These are phyloP conservation scores for Agapostemon virescens DNA, from an alignment of 2,888 invertebrate species.

Conservation along the genomic window DNA sequence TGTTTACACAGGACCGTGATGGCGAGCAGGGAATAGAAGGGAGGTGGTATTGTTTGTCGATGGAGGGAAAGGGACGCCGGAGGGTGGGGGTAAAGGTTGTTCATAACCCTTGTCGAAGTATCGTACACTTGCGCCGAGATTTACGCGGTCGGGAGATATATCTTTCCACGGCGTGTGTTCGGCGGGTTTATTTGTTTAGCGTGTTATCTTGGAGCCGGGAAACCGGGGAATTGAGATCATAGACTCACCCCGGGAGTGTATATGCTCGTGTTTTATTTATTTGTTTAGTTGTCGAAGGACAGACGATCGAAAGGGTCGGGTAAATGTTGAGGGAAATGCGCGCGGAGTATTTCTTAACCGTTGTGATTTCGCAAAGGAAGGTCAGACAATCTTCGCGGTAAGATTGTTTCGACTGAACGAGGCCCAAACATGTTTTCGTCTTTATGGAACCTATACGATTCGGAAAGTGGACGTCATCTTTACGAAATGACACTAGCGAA, in stretches of 20 bases:
- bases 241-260: not conserved
- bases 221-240: not conserved
- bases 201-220: not conserved
- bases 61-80: too few species aligned
- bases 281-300: not conserved
- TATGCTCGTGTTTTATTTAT: not conserved
- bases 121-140: not conserved
- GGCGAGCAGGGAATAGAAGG: too few species aligned
- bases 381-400: not conserved
- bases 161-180: not conserved
- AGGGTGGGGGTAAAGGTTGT: not conserved
- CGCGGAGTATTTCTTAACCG: not conserved
- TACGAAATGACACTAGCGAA: too few species aligned
- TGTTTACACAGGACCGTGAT: not conserved
- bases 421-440: too few species aligned
- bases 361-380: not conserved
- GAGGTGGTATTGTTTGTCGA: not conserved
- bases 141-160: not conserved
- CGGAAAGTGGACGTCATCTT: too few species aligned
- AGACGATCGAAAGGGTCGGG: not conserved
- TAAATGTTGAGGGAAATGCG: not conserved
- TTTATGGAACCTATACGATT: too few species aligned
- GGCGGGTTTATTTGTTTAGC: not conserved
- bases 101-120: conserved; percentile 7
- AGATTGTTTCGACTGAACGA: not conserved